Conservation (phyloP, 2,888 invertebrate species). For the Drosophila seclusa region DNA sequence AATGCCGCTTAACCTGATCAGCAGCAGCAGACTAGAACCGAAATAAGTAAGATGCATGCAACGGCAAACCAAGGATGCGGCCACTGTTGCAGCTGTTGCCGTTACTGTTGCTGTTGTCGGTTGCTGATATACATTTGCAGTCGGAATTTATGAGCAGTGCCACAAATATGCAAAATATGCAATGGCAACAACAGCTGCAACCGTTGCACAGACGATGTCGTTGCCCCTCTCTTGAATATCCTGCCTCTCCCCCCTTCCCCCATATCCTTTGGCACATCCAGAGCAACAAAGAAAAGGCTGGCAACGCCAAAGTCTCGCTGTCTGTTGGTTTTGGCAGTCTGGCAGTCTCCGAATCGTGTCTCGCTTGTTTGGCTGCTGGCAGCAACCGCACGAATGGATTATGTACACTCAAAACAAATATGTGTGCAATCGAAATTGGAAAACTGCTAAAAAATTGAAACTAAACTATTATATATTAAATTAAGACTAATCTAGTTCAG, state of each 20-base stretch:
- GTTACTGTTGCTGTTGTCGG: conserved; percentile 8
- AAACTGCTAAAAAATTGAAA: not conserved
- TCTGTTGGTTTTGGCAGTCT: conserved; percentile 15
- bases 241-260: not conserved
- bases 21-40: not conserved
- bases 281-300: conserved; percentile 44
- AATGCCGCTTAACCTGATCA: conserved; percentile 50
- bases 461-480: too few relatives aligned
- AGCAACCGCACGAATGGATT: conserved; percentile 77
- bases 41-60: conserved; percentile 12
- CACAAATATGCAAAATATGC: conserved; percentile 71
- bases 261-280: not conserved
- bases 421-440: not conserved
- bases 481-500: not conserved
- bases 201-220: conserved; percentile 26
- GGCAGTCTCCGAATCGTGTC: conserved; percentile 7
- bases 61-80: not conserved
- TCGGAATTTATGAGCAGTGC: conserved; percentile 62
- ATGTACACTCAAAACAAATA: conserved; percentile 23
- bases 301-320: conserved; percentile 11
- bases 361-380: conserved; percentile 33
- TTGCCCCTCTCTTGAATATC: not conserved
- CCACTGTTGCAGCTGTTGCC: conserved; percentile 3
- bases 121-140: conserved; percentile 48
- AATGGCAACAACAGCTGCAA: conserved; percentile 17